Base-by-base conservation (phyloP, 2,113 vertebrate genomes). In the Sorex fumeus region DNA sequence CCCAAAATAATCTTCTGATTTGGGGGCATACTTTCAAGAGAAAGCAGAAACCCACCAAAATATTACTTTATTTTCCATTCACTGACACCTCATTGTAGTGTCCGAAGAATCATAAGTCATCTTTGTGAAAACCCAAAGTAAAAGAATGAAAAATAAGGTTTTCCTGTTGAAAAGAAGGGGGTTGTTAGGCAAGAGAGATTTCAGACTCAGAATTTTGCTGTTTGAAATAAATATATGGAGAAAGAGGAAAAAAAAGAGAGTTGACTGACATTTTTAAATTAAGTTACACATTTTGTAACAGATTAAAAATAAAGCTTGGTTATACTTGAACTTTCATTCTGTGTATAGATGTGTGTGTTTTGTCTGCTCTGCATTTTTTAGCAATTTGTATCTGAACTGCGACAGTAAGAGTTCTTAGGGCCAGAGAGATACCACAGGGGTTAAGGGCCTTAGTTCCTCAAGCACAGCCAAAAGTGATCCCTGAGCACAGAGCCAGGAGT, bases 201-300 rank as follows among this genome's bases (percentile, higher is more conserved):
- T 28, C 0, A 1, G 66, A 30, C 36, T 80, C 80, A 64, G 75
- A 57, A 57, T 70, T 60, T 64, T 47, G 21, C 3, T n/a, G 13
- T 83, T 86, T 83, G 32, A 66, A 75, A 83, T 76, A 34, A 43
- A 91, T 71, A 10, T 4, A 45, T 88, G 53, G 82, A 43, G 13
- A 45, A 10, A 32, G 3, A 7, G 45, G 40, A 7, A 2, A 27
- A 7, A 2, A 27, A 16, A 21, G 4, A 34, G 15, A 85, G 45
- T 19, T 93, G 79, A 93, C 64, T 91, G 82, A 90, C n/a, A 1
- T 84, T 94, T 91, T 91, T 88, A 85, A 94, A 94, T 94, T 83
- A 88, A 88, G 81, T 47, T 79, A 75, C n/a, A 30, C 53, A 67
- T 67, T 82, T 85, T 80, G 62, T 19, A 64, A 78, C 3, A 47